phyloP scores from a whole-genome alignment of 2,797 vertebrate species.

The Cephalopachus bancanus region DNA sequence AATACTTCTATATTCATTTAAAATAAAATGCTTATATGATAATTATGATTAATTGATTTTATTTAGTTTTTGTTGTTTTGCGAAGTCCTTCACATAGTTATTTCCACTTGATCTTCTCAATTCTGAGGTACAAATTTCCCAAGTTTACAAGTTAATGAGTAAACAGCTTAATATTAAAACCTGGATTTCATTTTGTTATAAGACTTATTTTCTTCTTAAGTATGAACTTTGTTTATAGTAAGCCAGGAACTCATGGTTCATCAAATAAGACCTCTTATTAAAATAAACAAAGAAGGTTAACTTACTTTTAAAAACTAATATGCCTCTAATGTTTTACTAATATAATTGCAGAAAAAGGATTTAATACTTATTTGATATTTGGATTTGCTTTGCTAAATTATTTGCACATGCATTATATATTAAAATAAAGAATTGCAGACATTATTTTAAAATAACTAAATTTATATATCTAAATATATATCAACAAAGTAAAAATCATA shows the following conservation, averaged over 20 bases:
- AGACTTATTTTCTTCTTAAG: not conserved
- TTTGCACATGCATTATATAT: not conserved
- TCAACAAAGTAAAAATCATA: not conserved
- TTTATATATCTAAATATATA: not conserved
- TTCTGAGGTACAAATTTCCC: not conserved
- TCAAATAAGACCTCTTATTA: not conserved
- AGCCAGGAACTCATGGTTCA: not conserved
- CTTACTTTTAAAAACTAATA: not conserved
- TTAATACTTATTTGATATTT: conserved; percentile 3
- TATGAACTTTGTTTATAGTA: not conserved
- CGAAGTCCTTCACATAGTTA: not conserved
- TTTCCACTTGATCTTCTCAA: not conserved
- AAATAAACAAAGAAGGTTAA: not conserved
- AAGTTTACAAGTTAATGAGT: not conserved
- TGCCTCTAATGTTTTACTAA: not conserved
- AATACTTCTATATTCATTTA: not conserved
- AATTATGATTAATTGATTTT: not conserved
- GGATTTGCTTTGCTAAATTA: not conserved
- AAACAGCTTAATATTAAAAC: not conserved
- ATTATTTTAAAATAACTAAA: not conserved
- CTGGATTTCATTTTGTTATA: not conserved
- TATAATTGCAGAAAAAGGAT: not conserved
- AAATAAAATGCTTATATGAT: not conserved
- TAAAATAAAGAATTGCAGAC: not conserved
- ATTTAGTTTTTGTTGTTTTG: not conserved